Percentiles rank a stretch among this genome's conserved stretches.
Conservation (phyloP, 2,888 invertebrate genomes). For the Parnassius orleans region DNA sequence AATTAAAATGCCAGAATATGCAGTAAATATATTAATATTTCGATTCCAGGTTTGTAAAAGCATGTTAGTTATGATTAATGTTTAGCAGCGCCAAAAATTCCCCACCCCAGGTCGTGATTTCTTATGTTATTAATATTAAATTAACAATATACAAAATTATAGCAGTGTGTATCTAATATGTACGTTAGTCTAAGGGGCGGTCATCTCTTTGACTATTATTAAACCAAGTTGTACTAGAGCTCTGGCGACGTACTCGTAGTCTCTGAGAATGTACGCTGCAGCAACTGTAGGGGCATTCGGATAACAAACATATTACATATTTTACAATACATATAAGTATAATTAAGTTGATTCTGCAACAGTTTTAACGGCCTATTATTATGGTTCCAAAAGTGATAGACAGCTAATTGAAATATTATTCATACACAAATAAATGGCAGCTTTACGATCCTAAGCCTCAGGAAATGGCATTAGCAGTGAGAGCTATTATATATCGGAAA, state of each 20-base stretch:
- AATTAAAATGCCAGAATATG: too few relatives aligned
- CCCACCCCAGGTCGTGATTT: too few relatives aligned
- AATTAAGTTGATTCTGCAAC: neutral
- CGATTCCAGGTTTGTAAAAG: too few relatives aligned
- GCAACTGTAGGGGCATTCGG: constrained; percentile 41
- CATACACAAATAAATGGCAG: constrained; percentile 12
- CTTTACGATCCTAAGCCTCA: constrained; percentile 10
- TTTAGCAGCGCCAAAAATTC: too few relatives aligned
- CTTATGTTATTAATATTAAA: too few relatives aligned
- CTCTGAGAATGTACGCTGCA: constrained; percentile 29
- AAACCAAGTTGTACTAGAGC: too few relatives aligned
- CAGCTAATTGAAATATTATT: constrained; percentile 10
- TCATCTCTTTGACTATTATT: too few relatives aligned
- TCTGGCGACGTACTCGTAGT: neutral
- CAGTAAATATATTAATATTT: too few relatives aligned
- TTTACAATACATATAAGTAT: neutral
- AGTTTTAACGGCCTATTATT: constrained; percentile 9
- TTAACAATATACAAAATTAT: too few relatives aligned
- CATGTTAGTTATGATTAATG: too few relatives aligned
- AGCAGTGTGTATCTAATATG: too few relatives aligned
- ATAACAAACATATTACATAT: constrained; percentile 1
- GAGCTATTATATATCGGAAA: constrained; percentile 27
- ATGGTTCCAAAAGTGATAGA: neutral
- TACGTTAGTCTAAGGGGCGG: too few relatives aligned
- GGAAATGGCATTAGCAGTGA: constrained; percentile 8